A percentile compares a stretch with the other conserved stretches of the same genome.
phyloP scores from a whole-genome alignment of 2,888 invertebrate species.

The Hanleya hanleyi region DNA sequence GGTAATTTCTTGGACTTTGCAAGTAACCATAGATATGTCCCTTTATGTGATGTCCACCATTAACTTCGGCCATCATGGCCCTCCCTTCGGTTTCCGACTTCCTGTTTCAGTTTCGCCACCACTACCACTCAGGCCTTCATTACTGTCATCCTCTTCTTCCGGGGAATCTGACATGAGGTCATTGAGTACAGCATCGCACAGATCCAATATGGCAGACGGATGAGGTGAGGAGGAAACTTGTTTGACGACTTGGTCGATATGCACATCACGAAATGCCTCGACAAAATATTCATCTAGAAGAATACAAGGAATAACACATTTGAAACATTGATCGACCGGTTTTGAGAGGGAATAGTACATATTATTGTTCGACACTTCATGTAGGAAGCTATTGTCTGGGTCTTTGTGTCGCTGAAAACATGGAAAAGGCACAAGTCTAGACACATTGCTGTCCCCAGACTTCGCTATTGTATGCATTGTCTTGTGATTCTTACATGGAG shows the following conservation, averaged over 20 bases:
- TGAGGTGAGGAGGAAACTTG: neutral
- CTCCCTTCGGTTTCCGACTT: neutral
- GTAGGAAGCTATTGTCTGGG: too few relatives aligned
- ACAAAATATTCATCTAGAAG: constrained; percentile 2
- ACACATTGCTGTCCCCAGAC: too few relatives aligned
- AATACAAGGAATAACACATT: too few relatives aligned
- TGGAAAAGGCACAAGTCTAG: too few relatives aligned
- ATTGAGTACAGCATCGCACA: neutral
- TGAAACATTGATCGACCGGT: too few relatives aligned
- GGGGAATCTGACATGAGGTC: neutral
- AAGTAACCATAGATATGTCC: neutral
- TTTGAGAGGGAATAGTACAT: too few relatives aligned
- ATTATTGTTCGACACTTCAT: too few relatives aligned
- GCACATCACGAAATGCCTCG: neutral
- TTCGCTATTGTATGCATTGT: too few relatives aligned
- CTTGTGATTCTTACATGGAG: too few relatives aligned
- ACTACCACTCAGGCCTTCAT: too few relatives aligned
- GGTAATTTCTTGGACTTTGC: too few relatives aligned
- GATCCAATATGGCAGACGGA: constrained; percentile 4
- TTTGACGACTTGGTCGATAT: neutral
- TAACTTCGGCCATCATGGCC: neutral
- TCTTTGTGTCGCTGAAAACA: too few relatives aligned
- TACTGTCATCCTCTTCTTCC: neutral
- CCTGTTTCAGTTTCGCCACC: neutral
- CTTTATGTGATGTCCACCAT: neutral